Percentiles rank a stretch among this genome's conserved stretches.
phyloP scores from a whole-genome alignment of 2,797 vertebrate genomes.

The Sebastes matsubarae region DNA sequence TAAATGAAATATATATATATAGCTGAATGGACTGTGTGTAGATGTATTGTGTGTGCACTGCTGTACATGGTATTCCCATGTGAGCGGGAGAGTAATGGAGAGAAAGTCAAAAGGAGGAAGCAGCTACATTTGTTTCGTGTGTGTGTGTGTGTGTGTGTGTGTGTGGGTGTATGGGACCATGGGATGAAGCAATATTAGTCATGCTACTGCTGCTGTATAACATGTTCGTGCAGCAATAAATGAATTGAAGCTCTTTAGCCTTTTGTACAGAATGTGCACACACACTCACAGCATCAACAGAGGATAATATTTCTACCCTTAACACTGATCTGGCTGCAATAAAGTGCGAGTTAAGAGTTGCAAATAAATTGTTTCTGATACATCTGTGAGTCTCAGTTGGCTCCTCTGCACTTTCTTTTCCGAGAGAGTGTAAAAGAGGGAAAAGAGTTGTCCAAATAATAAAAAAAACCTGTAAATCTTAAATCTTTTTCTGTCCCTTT shows the following conservation, averaged over 20 bases:
- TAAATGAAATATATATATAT: constrained; percentile 38
- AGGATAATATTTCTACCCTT: constrained; percentile 6
- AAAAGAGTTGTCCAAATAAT: neutral
- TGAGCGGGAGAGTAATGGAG: neutral
- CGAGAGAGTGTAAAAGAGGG: neutral
- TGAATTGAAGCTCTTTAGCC: constrained; percentile 8
- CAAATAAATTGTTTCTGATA: neutral
- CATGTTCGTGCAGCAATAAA: constrained; percentile 17
- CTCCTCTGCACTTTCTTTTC: neutral
- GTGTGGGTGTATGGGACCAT: constrained; percentile 36
- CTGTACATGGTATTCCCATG: neutral
- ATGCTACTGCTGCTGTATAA: constrained; percentile 28
- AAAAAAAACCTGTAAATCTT: constrained; percentile 15
- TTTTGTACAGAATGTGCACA: constrained; percentile 5
- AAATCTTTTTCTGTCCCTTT: constrained; percentile 43
- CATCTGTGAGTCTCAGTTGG: neutral
- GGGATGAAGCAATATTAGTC: constrained; percentile 45
- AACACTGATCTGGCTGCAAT: neutral
- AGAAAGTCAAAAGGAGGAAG: constrained; percentile 29
- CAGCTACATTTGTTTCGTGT: neutral
- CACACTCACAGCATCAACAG: neutral
- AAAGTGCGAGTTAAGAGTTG: neutral
- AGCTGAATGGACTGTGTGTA: neutral
- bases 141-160: constrained; percentile 7
- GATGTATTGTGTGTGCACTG: neutral